Conservation (phyloP, 2,113 vertebrate species). For the Chunga burmeisteri region DNA sequence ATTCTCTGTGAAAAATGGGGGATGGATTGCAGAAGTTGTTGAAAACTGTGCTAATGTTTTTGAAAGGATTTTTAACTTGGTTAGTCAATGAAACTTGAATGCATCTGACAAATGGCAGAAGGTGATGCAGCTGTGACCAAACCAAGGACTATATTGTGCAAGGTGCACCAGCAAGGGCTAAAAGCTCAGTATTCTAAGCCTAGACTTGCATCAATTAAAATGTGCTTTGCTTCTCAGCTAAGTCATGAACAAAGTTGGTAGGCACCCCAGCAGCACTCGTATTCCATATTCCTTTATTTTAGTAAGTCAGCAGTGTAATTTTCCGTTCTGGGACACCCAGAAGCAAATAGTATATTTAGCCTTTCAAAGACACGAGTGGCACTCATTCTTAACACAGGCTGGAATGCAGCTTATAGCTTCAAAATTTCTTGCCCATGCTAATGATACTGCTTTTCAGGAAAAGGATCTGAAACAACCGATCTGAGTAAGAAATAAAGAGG, state of each 20-base stretch:
- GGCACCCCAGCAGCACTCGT: not conserved
- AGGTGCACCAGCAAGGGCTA: not conserved
- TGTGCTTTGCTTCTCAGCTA: not conserved
- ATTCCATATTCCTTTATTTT: not conserved
- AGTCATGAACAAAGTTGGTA: not conserved
- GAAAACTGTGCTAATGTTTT: not conserved
- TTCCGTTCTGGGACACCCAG: not conserved
- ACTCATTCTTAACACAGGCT: not conserved
- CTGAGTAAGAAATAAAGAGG: not conserved
- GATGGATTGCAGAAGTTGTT: not conserved
- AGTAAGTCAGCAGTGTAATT: not conserved
- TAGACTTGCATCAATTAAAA: not conserved
- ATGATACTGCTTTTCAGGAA: not conserved
- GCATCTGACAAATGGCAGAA: not conserved
- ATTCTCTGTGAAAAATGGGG: not conserved
- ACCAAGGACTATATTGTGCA: not conserved
- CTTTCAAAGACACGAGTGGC: not conserved
- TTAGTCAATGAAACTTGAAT: not conserved
- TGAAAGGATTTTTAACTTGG: not conserved
- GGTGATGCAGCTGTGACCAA: not conserved
- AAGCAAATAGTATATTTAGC: not conserved
- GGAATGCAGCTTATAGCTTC: not conserved
- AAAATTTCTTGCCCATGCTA: not conserved
- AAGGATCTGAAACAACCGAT: not conserved
- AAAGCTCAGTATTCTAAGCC: not conserved